Conservation (phyloP, 2,888 invertebrate species). For the Helleia helle region DNA sequence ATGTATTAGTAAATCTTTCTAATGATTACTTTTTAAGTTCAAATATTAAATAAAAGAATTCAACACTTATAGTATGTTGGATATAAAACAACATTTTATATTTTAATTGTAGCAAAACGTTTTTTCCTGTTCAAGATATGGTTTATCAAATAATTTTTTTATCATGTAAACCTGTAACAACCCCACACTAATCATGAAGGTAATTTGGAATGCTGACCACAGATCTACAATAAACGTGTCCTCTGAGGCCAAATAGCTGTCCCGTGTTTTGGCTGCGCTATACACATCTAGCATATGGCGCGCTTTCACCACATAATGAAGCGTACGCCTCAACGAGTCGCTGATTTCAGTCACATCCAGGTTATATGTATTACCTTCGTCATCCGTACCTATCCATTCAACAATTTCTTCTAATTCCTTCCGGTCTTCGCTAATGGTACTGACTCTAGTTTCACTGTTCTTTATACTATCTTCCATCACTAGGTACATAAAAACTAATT, state of each 20-base stretch:
- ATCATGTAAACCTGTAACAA: slow-evolving; percentile 85
- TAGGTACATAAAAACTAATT: slow-evolving; percentile 86
- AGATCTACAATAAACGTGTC: slow-evolving; percentile 87
- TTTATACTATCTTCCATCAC: slow-evolving; percentile 75
- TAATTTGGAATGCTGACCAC: slow-evolving; percentile 83
- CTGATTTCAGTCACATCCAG: slow-evolving; percentile 71
- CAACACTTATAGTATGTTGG: too few species aligned
- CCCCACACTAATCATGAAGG: slow-evolving; percentile 82
- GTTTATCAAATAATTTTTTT: slow-evolving; percentile 62
- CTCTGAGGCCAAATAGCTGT: slow-evolving; percentile 84
- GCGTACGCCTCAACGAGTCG: slow-evolving; percentile 77
- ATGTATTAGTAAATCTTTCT: too few species aligned
- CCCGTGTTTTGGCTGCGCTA: slow-evolving; percentile 84
- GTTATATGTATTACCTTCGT: slow-evolving; percentile 38
- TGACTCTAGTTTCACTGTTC: slow-evolving; percentile 34
- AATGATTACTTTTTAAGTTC: too few species aligned
- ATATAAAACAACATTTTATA: too few species aligned
- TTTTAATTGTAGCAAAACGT: background rate
- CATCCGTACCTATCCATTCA: slow-evolving; percentile 44
- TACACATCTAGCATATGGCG: slow-evolving; percentile 79
- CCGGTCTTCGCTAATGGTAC: slow-evolving; percentile 25
- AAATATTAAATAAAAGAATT: too few species aligned
- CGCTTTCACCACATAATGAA: slow-evolving; percentile 75
- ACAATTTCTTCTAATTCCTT: slow-evolving; percentile 45
- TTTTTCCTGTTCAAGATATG: slow-evolving; percentile 3